phyloP scores from a whole-genome alignment of 1,140 invertebrate species.

The Sweltsa coloradensis region DNA sequence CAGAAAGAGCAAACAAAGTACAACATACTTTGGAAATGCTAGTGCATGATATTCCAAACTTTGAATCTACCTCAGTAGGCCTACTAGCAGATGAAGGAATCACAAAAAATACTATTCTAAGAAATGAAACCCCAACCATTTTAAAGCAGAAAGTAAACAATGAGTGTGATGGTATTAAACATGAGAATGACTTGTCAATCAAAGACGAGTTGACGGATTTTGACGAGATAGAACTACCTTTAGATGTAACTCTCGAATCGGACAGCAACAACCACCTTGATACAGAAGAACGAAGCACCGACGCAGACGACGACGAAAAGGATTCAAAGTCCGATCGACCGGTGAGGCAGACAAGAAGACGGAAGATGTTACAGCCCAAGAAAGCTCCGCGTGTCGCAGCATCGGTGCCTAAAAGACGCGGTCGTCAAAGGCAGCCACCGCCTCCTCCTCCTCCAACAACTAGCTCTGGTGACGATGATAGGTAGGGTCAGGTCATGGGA shows the following conservation, averaged over 20 bases:
- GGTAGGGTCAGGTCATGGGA: no score
- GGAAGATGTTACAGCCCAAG: conserved; percentile 2
- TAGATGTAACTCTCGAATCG: conserved; percentile 11
- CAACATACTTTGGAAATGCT: conserved; percentile 8
- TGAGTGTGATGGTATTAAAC: conserved; percentile 8
- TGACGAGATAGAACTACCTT: conserved; percentile 5
- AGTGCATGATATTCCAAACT: no score
- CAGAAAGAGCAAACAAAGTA: conserved; percentile 3
- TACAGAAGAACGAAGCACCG: neutral
- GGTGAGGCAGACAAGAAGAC: neutral
- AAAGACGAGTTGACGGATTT: conserved; percentile 13
- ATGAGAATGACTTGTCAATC: no score
- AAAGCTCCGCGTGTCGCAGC: neutral
- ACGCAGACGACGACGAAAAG: neutral
- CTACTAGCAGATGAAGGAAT: no score
- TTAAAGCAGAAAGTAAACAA: conserved; percentile 9
- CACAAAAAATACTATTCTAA: no score
- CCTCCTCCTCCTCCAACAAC: no score
- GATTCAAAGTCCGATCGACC: neutral
- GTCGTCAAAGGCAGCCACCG: neutral
- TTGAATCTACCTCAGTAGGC: no score
- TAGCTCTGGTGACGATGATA: no score
- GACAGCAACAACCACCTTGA: conserved; percentile 8
- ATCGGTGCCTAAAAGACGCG: neutral
- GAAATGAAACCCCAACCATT: no score